Conservation (phyloP, 2,113 vertebrate species). For the Ictalurus punctatus region DNA sequence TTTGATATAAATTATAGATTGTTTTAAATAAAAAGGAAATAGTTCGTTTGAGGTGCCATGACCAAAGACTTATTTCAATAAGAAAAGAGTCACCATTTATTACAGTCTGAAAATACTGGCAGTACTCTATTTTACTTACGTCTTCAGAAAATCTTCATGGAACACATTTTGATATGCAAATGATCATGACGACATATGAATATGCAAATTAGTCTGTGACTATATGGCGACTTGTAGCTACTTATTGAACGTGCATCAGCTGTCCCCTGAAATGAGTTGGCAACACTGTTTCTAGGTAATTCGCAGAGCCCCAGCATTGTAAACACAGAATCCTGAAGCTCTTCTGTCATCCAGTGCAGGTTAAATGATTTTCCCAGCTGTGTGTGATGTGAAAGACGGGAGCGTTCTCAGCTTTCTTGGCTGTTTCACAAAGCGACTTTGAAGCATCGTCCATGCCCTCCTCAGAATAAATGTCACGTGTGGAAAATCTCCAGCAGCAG, state of each 20-base stretch:
- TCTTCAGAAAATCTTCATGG: background rate
- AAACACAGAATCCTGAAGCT: slow-evolving; percentile 53
- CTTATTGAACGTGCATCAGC: background rate
- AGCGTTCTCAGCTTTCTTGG: slow-evolving; percentile 63
- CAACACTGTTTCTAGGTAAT: background rate
- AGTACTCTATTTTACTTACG: too few species aligned
- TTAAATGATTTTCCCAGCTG: slow-evolving; percentile 69
- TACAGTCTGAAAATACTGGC: background rate
- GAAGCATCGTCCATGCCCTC: slow-evolving; percentile 75
- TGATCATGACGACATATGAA: too few species aligned
- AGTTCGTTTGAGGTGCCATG: background rate
- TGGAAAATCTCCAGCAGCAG: slow-evolving; percentile 77
- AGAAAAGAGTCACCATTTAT: background rate
- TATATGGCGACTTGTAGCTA: background rate
- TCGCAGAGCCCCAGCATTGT: slow-evolving; percentile 28
- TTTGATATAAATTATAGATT: too few species aligned
- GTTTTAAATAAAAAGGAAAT: background rate
- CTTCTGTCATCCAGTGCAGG: slow-evolving; percentile 53
- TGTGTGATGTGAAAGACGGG: slow-evolving; percentile 72
- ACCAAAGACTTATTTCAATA: background rate
- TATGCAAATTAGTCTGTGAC: background rate
- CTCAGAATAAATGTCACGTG: slow-evolving; percentile 76
- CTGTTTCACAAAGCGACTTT: slow-evolving; percentile 73
- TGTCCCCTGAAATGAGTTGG: background rate
- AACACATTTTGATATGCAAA: background rate